Evolutionary conservation across 2,113 vertebrate genomes (phyloP), one percentile per base, ranked within the genome.

Genomic region (Egretta garzetta): DNA sequence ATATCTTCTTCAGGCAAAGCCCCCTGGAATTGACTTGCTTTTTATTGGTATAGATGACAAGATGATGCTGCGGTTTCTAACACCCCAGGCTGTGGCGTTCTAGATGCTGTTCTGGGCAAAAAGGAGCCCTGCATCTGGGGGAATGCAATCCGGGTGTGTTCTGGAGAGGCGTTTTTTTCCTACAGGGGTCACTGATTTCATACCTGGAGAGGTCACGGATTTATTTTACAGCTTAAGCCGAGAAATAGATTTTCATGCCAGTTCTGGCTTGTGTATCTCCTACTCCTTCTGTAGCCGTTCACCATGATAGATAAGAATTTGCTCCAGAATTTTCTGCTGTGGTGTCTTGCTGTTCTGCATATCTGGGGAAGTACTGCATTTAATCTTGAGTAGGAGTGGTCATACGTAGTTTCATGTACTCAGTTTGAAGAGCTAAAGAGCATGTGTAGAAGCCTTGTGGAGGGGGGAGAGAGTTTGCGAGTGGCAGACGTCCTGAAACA

Each of bases 401-500:
- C 33, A 53, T 33, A 8, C 28, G 70, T 71, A 37, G 32, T 67
- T 75, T 68, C 59, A n/a, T 3, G 10, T 6, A 0, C 32, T 68
- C 71, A 6, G 39, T 55, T 56, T 85, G 71, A 74, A 68, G 71
- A 85, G 19, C 35, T 43, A 7, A 41, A 77, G 62, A 58, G n/a
- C 41, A 7, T 0, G 1, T 1, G 2, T 9, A 14, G 17, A 82
- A 71, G 39, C 43, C 1, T 3, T 60, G 71, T 14, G 30, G 45
- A 80, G 30, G 5, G 10, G 41, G 22, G 52, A 24, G 20, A 8
- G n/a, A 24, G 37, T 75, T 81, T n/a, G 37, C 1, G 8, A 84
- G 50, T 20, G 22, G 50, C n/a, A 37, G 45, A 17, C 4, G 2
- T 49, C 75, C 63, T 58, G 55, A 76, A 68, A 67, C 86, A 80